Conservation (phyloP, 2,797 vertebrate species). For the Brotula barbata region DNA sequence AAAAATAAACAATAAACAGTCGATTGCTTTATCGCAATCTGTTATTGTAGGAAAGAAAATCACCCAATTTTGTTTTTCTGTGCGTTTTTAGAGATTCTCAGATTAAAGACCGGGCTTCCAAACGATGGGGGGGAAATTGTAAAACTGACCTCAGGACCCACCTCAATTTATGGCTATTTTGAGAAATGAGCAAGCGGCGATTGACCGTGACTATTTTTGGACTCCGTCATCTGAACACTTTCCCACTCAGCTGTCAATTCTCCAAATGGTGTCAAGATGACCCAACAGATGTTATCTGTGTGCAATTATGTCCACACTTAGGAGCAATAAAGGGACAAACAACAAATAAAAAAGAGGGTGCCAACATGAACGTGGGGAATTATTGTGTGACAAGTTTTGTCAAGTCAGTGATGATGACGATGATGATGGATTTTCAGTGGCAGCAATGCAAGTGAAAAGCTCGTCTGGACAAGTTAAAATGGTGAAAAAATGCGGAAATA, state of each 20-base stretch:
- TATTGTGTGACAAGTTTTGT: no score
- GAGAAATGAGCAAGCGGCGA: slow-evolving; percentile 32
- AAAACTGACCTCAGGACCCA: neutral
- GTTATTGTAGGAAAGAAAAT: no score
- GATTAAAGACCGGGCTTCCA: neutral
- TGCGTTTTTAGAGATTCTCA: neutral
- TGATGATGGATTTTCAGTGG: neutral
- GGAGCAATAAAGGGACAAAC: slow-evolving; percentile 3
- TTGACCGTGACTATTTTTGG: slow-evolving; percentile 70
- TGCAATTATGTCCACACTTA: slow-evolving; percentile 7
- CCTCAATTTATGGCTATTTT: slow-evolving; percentile 39
- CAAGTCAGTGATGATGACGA: neutral
- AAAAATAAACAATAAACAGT: no score
- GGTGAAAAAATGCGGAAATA: no score
- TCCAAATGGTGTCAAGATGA: slow-evolving; percentile 63
- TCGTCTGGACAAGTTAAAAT: no score
- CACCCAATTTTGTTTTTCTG: neutral
- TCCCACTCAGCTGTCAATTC: slow-evolving; percentile 72
- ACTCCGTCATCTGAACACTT: slow-evolving; percentile 47
- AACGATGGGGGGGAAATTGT: neutral
- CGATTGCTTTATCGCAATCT: no score
- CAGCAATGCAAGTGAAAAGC: neutral
- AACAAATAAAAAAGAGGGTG: neutral
- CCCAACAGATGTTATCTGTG: slow-evolving; percentile 40
- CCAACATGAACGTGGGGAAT: neutral